Evolutionary conservation across 1,140 invertebrate genomes (phyloP).

Genomic region (Bicyclus anynana): DNA sequence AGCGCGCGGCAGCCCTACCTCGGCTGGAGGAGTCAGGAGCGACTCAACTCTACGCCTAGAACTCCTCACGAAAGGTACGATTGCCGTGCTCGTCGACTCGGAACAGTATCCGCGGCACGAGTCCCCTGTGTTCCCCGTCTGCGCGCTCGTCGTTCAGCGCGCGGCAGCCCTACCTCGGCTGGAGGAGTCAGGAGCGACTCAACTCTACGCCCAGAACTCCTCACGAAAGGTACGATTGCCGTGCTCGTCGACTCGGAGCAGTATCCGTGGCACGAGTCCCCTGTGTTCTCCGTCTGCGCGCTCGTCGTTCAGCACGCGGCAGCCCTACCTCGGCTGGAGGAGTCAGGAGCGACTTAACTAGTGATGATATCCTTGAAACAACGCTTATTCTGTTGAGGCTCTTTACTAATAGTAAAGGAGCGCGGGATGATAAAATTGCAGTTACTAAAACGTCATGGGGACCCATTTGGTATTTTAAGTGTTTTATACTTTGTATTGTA

Average conservation of each 20-base stretch:
- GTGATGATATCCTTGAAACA: no score
- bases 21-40: conserved; percentile 93
- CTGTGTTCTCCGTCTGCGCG: conserved; percentile 68
- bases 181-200: conserved; percentile 91
- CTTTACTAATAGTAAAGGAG: no score
- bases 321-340: conserved; percentile 93
- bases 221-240: conserved; percentile 86
- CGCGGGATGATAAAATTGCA: no score
- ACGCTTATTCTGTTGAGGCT: no score
- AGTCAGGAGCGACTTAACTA: conserved; percentile 87
- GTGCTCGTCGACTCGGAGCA: conserved; percentile 78
- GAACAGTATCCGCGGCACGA: conserved; percentile 75
- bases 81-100: conserved; percentile 78
- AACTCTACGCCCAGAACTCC: conserved; percentile 85
- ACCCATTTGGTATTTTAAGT: no score
- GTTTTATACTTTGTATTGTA: no score
- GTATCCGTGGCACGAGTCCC: conserved; percentile 71
- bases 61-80: conserved; percentile 89
- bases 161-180: conserved; percentile 90
- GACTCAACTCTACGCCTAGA: conserved; percentile 82
- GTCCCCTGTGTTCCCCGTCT: conserved; percentile 69
- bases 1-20: conserved; percentile 88
- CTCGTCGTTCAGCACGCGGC: conserved; percentile 79
- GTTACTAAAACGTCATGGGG: no score
- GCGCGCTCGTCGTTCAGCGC: conserved; percentile 78